phyloP scores from a whole-genome alignment of 2,888 invertebrate species.

The Hymenopus coronatus region DNA sequence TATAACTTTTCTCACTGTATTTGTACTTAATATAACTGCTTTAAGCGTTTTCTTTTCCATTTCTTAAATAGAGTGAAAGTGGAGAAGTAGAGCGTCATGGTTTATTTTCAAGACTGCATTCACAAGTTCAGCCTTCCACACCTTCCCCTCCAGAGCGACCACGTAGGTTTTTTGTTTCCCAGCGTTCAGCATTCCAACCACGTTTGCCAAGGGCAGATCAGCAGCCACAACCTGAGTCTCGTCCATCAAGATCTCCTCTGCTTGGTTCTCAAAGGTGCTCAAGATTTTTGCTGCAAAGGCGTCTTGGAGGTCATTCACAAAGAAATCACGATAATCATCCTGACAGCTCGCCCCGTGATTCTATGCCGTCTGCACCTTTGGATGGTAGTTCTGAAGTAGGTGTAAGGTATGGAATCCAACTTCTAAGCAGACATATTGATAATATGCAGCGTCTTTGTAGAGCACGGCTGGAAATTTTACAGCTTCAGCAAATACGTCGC shows the following conservation, averaged over 20 bases:
- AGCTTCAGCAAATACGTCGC: conserved; percentile 57
- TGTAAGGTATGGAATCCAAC: conserved; percentile 41
- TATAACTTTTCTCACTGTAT: too few species aligned
- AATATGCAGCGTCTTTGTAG: conserved; percentile 45
- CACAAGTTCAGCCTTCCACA: not conserved
- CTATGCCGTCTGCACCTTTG: not conserved
- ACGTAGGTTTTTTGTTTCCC: conserved; percentile 34
- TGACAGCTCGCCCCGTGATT: conserved; percentile 13
- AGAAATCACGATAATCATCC: not conserved
- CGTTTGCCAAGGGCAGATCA: conserved; percentile 32
- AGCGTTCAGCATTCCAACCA: conserved; percentile 45
- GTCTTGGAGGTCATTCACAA: not conserved
- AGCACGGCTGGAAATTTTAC: conserved; percentile 43
- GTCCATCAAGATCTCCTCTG: not conserved
- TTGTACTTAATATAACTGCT: not conserved
- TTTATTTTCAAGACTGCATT: not conserved
- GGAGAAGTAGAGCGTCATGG: not conserved
- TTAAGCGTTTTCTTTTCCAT: not conserved
- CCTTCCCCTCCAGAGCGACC: conserved; percentile 22
- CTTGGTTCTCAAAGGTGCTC: not conserved
- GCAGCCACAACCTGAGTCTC: not conserved
- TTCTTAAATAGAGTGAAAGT: not conserved
- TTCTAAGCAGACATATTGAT: conserved; percentile 44
- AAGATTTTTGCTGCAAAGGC: not conserved
- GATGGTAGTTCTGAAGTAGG: conserved; percentile 30